These are phyloP conservation scores for Aplysina aerophoba DNA, from an alignment of 37 sponge, comb jelly and placozoan genomes.

Conservation along the genomic window DNA sequence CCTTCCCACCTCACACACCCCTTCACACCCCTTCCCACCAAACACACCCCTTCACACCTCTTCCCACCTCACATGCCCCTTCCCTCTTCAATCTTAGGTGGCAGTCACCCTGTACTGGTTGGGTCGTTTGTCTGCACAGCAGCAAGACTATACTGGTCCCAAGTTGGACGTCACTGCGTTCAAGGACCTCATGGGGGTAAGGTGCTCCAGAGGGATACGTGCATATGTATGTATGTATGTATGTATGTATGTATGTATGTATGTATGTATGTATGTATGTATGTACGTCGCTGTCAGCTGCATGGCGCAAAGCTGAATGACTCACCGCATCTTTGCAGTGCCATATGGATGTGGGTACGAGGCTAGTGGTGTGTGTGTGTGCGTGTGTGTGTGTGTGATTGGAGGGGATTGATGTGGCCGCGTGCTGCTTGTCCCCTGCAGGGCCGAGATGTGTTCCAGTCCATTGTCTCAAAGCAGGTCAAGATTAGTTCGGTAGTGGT, in stretches of 20 bases:
- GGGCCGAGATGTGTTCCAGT: no score
- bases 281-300: not conserved
- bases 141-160: constrained; percentile 73
- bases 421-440: no score
- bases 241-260: not conserved
- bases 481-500: no score
- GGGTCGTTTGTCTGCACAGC: constrained; percentile 53
- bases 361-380: not conserved
- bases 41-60: no score
- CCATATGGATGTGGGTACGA: not conserved
- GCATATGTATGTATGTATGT: not conserved
- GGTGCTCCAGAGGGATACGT: not conserved
- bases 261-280: not conserved
- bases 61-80: not conserved
- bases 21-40: no score
- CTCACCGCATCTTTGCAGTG: not conserved
- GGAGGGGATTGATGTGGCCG: not conserved
- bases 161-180: constrained; percentile 74
- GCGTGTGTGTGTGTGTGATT: not conserved
- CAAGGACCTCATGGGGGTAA: constrained; percentile 41
- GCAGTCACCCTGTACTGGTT: constrained; percentile 87
- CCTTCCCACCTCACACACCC: no score
- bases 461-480: no score
- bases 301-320: not conserved
- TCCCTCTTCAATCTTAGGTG: constrained; percentile 50